These are phyloP conservation scores for Oscheius sp. DNA, from an alignment of 2,888 invertebrate genomes.

Conservation along the genomic window DNA sequence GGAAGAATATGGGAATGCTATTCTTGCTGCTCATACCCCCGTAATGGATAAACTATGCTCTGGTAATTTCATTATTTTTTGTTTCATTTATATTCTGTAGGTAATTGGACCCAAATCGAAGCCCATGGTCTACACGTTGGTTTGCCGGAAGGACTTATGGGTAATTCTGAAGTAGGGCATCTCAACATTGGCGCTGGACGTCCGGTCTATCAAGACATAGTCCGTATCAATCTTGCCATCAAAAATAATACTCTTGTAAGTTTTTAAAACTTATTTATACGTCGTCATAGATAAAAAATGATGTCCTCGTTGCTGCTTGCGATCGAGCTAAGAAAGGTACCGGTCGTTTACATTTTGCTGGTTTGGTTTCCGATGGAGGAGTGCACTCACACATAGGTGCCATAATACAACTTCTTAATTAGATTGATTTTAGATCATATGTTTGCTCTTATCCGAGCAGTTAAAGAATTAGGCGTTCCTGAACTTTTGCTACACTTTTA, in stretches of 20 bases:
- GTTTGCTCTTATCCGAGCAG: constrained; percentile 74
- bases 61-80: constrained; percentile 37
- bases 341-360: constrained; percentile 75
- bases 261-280: neutral
- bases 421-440: constrained; percentile 73
- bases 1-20: constrained; percentile 74
- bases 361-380: constrained; percentile 75
- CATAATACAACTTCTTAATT: no score
- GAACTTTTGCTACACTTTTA: constrained; percentile 75
- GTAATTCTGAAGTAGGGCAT: constrained; percentile 75
- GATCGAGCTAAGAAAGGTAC: constrained; percentile 74
- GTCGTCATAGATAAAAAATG: constrained; percentile 60
- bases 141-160: constrained; percentile 75
- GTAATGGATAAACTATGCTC: constrained; percentile 74
- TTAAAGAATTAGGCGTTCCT: constrained; percentile 74
- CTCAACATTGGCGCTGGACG: constrained; percentile 76
- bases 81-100: constrained; percentile 28
- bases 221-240: constrained; percentile 75
- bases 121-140: constrained; percentile 75
- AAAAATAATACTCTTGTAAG: constrained; percentile 60
- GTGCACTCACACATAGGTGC: constrained; percentile 75
- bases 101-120: constrained; percentile 72
- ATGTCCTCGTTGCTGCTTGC: constrained; percentile 72
- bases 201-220: constrained; percentile 76
- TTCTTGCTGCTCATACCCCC: constrained; percentile 74